Percentiles rank a stretch among this genome's conserved stretches.
Evolutionary conservation across 2,888 invertebrate species (phyloP).

Genomic region (Eumacrocentrus americanus): DNA sequence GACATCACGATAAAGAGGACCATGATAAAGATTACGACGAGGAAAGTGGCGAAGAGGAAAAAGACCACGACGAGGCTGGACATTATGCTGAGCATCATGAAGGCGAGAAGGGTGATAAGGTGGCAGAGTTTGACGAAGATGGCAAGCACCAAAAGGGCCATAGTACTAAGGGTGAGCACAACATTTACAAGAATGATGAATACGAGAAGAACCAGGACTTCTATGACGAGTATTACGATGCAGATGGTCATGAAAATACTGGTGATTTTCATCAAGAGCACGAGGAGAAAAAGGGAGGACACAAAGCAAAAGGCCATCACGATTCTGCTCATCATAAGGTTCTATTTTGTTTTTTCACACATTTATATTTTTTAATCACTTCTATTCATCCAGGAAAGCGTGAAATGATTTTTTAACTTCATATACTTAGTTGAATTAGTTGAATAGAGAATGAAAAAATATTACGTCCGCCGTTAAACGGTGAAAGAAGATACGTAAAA

Average conservation of each 20-base stretch:
- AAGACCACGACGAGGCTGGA: constrained; percentile 69
- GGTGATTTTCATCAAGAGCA: constrained; percentile 69
- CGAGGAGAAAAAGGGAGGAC: constrained; percentile 63
- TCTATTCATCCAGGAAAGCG: too few species aligned
- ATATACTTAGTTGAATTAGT: neutral
- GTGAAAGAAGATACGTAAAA: too few species aligned
- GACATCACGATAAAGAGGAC: constrained; percentile 73
- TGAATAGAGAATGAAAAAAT: neutral
- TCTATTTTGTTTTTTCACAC: too few species aligned
- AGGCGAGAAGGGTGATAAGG: constrained; percentile 73
- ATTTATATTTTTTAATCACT: too few species aligned
- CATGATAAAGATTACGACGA: constrained; percentile 71
- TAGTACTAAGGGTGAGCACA: constrained; percentile 77
- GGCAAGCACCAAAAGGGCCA: constrained; percentile 77
- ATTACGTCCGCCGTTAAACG: too few species aligned
- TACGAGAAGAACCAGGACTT: constrained; percentile 78
- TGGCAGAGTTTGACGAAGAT: constrained; percentile 67
- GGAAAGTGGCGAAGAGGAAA: constrained; percentile 68
- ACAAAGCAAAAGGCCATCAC: constrained; percentile 64
- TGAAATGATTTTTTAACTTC: too few species aligned
- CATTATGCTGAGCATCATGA: constrained; percentile 72
- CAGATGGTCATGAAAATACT: constrained; percentile 70
- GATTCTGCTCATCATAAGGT: constrained; percentile 53
- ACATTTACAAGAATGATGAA: constrained; percentile 77
- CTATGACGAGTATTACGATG: constrained; percentile 76